Conservation (phyloP, 2,888 invertebrate species). For the Caenorhabditis wallacei region DNA sequence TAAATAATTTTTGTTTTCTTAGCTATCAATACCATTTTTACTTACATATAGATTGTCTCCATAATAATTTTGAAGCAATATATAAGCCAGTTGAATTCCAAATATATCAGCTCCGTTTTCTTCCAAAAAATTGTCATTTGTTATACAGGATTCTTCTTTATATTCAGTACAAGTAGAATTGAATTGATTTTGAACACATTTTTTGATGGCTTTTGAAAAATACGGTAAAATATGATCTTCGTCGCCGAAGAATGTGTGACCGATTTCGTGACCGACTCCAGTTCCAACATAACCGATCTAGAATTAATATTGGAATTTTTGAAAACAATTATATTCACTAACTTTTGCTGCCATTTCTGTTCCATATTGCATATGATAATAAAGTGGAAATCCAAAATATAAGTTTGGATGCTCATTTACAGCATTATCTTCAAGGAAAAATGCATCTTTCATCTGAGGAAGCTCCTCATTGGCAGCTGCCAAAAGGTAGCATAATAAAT, state of each 20-base stretch:
- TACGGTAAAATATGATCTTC: neutral
- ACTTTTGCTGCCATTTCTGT: neutral
- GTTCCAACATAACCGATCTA: neutral
- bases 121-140: neutral
- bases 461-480: neutral
- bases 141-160: neutral
- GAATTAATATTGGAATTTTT: neutral
- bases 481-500: neutral
- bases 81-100: conserved; percentile 1
- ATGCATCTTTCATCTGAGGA: neutral
- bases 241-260: neutral
- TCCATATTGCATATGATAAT: neutral
- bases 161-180: neutral
- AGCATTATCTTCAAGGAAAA: neutral
- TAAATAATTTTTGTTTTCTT: neutral
- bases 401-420: neutral
- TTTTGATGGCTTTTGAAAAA: neutral
- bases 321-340: neutral
- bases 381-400: neutral
- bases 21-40: neutral
- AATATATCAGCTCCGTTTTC: conserved; percentile 15
- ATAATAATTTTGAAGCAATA: neutral
- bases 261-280: neutral
- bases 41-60: neutral
- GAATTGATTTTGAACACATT: neutral